Base-by-base conservation (phyloP, 2,888 invertebrate species). In the Lordiphosa andalusiaca region DNA sequence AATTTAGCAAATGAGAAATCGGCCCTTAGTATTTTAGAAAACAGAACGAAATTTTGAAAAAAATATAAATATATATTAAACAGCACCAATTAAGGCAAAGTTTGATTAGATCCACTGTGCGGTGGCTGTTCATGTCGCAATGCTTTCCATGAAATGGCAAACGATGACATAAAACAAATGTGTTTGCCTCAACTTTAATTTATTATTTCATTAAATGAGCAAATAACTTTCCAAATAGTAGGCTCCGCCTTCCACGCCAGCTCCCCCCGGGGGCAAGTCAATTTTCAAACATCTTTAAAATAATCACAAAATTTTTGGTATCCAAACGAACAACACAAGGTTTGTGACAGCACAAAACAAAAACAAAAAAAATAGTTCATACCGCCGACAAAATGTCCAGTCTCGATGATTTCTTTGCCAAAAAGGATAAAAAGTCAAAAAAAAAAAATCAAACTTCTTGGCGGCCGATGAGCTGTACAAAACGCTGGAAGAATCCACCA, bases 381-480 rank as follows among this genome's bases (percentile, higher is more conserved):
- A 21, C 19, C 16, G 9, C 12, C 12, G 21, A 6, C 40, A 54
- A 55, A 38, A 80, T 80, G 78, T 67, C 71, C 46, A 60, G 44
- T 52, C 64, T 80, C 38, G 78, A 82, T 25, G 82, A 82, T 66
- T 80, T 82, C 51, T 80, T 82, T 63, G 82, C 82, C n/a, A 82
- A 76, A 49, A 80, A 76, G 61, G 80, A 80, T 49, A 73, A 66
- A 12, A 73, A 70, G 56, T 66, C 69, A 23, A 56, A 65, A 41
- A 60, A 62, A 23, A 78, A 71, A 57, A 53, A 25, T 3, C 75
- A 9, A 71, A 67, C 9, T 71, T 63, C 49, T 61, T 76, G 61
- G 73, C 65, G n/a, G 62, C 80, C 47, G 68, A 80, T 39, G 76
- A 76, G 48, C 50, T 80, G 13, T 78, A 71, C 48, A 76, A 76